Evolutionary conservation across 2,888 invertebrate genomes (phyloP), one percentile per base, ranked within the genome.

Genomic region (Boloria selene): DNA sequence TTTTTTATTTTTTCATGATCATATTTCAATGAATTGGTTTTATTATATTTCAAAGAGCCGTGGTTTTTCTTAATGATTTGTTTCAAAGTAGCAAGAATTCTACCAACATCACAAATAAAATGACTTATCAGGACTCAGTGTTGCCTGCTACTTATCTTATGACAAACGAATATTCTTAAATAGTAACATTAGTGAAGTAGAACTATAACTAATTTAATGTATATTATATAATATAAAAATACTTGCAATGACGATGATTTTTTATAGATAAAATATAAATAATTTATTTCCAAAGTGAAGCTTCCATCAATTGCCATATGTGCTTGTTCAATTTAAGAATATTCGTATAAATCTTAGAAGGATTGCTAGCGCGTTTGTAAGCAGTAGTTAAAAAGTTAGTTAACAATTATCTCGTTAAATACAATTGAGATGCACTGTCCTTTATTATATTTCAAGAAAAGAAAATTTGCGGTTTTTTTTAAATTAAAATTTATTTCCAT

Each of bases 321-420:
- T 54, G 31, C 16, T 31, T 59, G 42, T 60, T 64, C 62, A 13
- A n/a, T 65, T 67, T 67, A 62, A 67, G 61, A 60, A 62, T 55
- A 31, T 55, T 62, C 59, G 64, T 56, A 50, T 60, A 66, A 26
- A 31, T 17, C 38, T 42, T 61, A 66, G 56, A 13, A 44, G 14
- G 45, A 54, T 68, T 65, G 65, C 70, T 68, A 54, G 64, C 49
- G 53, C 53, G 61, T 64, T 63, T 58, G n/a, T 61, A 61, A 60
- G 58, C 65, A 45, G 61, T 70, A 69, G 62, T 60, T 31, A 3
- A 47, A 38, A 55, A 47, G 62, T 62, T 68, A 65, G 47, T 65
- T 67, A 56, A 53, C 44, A 44, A 63, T 38, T 49, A 51, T 60
- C 62, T 62, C 52, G 64, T 64, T 64, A 18, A 6, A 31, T 31